phyloP scores from a whole-genome alignment of 92 coral and sea anemone species.

The Epizoanthus ramosus region DNA sequence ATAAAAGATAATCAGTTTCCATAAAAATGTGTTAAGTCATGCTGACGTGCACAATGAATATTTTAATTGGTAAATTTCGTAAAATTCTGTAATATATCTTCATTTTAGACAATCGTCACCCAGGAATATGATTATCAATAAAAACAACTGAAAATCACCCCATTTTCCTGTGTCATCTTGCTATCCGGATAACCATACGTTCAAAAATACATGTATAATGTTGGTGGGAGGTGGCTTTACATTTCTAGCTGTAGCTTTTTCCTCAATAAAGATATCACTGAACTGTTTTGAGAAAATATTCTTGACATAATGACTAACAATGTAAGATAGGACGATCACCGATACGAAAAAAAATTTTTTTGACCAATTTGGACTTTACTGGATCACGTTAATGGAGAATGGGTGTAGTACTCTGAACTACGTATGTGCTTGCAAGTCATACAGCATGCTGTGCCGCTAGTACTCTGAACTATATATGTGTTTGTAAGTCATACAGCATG shows the following conservation, averaged over 20 bases:
- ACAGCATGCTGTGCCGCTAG: no score
- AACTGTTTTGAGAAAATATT: no score
- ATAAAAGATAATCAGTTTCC: conserved; percentile 5
- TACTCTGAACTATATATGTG: no score
- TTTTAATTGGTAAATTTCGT: conserved; percentile 26
- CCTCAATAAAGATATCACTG: no score
- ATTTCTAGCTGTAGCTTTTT: no score
- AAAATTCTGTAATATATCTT: conserved; percentile 15
- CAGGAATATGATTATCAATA: conserved; percentile 16
- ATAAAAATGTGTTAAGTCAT: conserved; percentile 20
- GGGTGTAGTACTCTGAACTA: no score
- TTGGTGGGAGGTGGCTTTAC: neutral
- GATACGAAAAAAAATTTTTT: no score
- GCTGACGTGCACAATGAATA: neutral
- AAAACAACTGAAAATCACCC: conserved; percentile 3
- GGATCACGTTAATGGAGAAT: neutral
- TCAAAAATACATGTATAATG: neutral
- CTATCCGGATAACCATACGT: neutral
- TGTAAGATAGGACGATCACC: no score
- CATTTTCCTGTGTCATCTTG: conserved; percentile 16
- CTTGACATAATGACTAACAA: no score
- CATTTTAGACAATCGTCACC: conserved; percentile 23
- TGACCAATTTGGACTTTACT: neutral
- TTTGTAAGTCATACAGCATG: no score
- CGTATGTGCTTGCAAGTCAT: no score